A percentile compares a stretch with the other conserved stretches of the same genome.
phyloP scores from a whole-genome alignment of 2,797 vertebrate species.

The Crypturellus tataupa region DNA sequence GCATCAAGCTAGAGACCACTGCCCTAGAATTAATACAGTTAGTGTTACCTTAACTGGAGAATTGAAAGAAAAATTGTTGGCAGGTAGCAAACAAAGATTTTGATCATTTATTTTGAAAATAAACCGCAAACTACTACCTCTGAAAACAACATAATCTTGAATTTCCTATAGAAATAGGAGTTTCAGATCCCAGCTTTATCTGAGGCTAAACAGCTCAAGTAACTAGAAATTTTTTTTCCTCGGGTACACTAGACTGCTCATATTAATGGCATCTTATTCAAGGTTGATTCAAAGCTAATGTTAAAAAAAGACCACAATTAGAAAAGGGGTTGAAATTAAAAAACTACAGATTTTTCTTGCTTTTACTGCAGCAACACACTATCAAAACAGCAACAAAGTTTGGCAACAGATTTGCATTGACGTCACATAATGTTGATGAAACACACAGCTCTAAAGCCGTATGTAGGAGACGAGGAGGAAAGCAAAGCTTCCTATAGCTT shows the following conservation, averaged over 20 bases:
- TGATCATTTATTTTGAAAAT: background rate
- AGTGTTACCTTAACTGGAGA: background rate
- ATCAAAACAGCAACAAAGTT: background rate
- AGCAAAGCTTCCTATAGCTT: background rate
- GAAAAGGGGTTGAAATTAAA: background rate
- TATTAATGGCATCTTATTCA: background rate
- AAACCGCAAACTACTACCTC: background rate
- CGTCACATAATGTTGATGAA: background rate
- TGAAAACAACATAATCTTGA: background rate
- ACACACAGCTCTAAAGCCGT: background rate
- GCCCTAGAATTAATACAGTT: background rate
- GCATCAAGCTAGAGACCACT: background rate
- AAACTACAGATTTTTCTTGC: background rate
- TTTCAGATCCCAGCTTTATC: background rate
- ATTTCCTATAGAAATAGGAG: background rate
- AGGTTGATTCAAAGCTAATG: background rate
- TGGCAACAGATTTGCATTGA: background rate
- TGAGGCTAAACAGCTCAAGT: background rate
- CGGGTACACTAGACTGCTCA: background rate
- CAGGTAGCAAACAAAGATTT: background rate
- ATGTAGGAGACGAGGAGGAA: background rate
- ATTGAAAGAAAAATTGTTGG: background rate
- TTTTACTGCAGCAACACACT: background rate
- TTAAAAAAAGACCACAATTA: background rate
- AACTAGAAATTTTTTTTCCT: rapidly evolving